Percentiles rank a stretch among this genome's conserved stretches.
Evolutionary conservation across 2,113 vertebrate genomes (phyloP).

Genomic region (Plestiodon gilberti): DNA sequence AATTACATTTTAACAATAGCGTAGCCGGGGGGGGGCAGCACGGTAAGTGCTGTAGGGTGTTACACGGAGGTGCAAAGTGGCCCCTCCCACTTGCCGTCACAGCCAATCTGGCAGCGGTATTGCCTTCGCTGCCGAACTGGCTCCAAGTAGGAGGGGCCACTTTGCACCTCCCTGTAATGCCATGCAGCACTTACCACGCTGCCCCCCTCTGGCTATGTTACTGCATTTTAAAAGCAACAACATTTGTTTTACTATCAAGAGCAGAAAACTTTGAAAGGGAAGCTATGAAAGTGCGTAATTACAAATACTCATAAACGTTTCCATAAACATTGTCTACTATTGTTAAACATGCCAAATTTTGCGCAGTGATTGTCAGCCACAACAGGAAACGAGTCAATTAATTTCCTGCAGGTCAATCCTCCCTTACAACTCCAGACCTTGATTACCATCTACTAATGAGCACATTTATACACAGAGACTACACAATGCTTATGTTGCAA

Average conservation of each 20-base stretch:
- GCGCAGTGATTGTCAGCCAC: neutral
- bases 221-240: neutral
- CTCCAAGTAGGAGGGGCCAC: too few species aligned
- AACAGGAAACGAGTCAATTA: neutral
- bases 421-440: neutral
- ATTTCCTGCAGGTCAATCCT: neutral
- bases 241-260: neutral
- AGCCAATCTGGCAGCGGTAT: too few species aligned
- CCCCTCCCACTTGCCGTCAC: too few species aligned
- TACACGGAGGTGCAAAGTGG: too few species aligned
- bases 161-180: too few species aligned
- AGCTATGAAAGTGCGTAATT: neutral
- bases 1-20: too few species aligned
- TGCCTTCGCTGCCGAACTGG: too few species aligned
- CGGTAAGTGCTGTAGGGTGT: too few species aligned
- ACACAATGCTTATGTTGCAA: neutral
- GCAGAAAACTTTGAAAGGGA: neutral
- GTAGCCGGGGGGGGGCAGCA: too few species aligned
- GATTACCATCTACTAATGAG: neutral
- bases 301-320: neutral
- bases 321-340: neutral
- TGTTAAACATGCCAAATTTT: neutral
- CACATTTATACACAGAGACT: too few species aligned
- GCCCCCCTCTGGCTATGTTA: too few species aligned
- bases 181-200: too few species aligned